These are phyloP conservation scores for Ditylenchus weischeri DNA, from an alignment of 2,888 invertebrate genomes.

Conservation along the genomic window DNA sequence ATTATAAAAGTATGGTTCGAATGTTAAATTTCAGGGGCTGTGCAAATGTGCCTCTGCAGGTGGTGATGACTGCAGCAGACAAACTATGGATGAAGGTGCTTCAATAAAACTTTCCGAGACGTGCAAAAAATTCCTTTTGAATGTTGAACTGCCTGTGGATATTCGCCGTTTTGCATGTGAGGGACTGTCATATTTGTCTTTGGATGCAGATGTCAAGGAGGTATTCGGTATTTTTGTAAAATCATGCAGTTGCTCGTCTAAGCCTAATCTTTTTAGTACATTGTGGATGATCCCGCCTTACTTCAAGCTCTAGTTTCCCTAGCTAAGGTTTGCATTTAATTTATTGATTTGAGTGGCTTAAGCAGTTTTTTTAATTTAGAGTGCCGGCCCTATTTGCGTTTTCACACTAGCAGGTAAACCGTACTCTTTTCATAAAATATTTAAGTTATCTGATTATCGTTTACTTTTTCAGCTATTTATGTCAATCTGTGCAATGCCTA, in stretches of 20 bases:
- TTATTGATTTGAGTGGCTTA: neutral
- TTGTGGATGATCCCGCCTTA: slow-evolving; percentile 79
- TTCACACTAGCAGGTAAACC: slow-evolving; percentile 74
- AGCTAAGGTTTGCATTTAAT: slow-evolving; percentile 66
- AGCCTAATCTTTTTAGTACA: slow-evolving; percentile 62
- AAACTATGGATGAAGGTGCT: slow-evolving; percentile 92
- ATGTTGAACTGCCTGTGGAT: slow-evolving; percentile 45
- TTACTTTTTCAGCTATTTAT: slow-evolving; percentile 69
- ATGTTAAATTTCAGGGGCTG: slow-evolving; percentile 66
- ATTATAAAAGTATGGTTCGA: neutral
- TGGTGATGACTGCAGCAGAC: slow-evolving; percentile 87
- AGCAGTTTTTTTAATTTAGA: slow-evolving; percentile 58
- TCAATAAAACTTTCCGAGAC: slow-evolving; percentile 86
- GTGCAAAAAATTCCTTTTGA: slow-evolving; percentile 70
- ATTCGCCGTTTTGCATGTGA: slow-evolving; percentile 53
- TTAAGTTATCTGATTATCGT: no score
- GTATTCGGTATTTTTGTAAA: no score
- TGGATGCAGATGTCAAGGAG: slow-evolving; percentile 97
- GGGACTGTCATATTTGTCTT: slow-evolving; percentile 82
- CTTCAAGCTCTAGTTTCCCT: slow-evolving; percentile 82
- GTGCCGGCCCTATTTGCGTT: slow-evolving; percentile 75
- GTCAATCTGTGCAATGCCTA: slow-evolving; percentile 96
- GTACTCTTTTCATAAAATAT: no score
- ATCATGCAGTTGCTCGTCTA: no score
- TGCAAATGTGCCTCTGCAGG: slow-evolving; percentile 89